Conservation (phyloP, 2,113 vertebrate genomes). For the Lasiurus borealis region DNA sequence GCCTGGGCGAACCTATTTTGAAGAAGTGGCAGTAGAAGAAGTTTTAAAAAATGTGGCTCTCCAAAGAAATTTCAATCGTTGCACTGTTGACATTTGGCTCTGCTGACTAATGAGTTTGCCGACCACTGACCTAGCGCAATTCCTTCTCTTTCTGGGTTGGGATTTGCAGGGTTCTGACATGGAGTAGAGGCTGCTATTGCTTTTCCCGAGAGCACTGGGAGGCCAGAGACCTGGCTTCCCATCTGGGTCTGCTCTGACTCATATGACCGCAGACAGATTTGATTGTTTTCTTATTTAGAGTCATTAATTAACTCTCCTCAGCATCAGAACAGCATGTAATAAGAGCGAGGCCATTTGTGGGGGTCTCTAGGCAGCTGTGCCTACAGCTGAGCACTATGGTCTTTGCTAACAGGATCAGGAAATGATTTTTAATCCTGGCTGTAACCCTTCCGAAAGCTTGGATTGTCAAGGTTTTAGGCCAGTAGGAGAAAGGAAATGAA, state of each 20-base stretch:
- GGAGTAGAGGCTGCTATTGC: slow-evolving; percentile 60
- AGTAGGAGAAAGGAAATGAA: slow-evolving; percentile 62
- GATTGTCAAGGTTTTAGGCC: slow-evolving; percentile 49
- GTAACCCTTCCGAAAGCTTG: slow-evolving; percentile 52
- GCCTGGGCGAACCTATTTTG: too few species aligned
- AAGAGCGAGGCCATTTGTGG: slow-evolving; percentile 69
- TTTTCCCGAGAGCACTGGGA: slow-evolving; percentile 67
- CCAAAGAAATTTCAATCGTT: too few species aligned
- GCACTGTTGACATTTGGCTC: too few species aligned
- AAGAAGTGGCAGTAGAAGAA: too few species aligned
- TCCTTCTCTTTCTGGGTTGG: slow-evolving; percentile 12
- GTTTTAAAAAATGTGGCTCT: too few species aligned
- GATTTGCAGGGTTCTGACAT: slow-evolving; percentile 48
- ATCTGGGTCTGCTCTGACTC: slow-evolving; percentile 78
- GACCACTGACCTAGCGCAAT: neutral
- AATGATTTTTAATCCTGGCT: slow-evolving; percentile 60
- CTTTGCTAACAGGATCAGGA: slow-evolving; percentile 64
- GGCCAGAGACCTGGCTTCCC: slow-evolving; percentile 58
- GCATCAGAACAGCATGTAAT: slow-evolving; percentile 78
- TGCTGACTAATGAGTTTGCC: too few species aligned
- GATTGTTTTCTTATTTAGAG: slow-evolving; percentile 82
- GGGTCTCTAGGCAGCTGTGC: slow-evolving; percentile 66
- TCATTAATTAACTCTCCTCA: slow-evolving; percentile 78
- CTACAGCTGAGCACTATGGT: slow-evolving; percentile 43
- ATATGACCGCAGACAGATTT: slow-evolving; percentile 76